Base-by-base conservation (phyloP, 1,140 invertebrate genomes). In the Sweltsa coloradensis region DNA sequence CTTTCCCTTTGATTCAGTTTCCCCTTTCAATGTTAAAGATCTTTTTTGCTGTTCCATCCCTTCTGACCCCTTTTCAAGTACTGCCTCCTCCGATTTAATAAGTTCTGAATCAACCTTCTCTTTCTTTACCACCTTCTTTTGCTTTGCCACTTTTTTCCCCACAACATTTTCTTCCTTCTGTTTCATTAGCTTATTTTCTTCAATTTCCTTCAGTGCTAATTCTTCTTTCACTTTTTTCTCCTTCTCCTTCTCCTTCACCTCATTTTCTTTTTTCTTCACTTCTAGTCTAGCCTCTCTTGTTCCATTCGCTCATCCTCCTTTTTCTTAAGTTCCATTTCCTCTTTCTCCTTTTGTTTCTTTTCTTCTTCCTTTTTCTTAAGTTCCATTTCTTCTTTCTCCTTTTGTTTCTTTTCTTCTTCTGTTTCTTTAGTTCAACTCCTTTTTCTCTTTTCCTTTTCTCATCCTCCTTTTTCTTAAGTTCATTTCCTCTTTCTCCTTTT, bases 401-500 rank as follows among this genome's bases (percentile, higher is more conserved):
- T n/a, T 48, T 48, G 37, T 42, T 18, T 50, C 40, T 27, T 34
- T 47, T 31, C 25, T 47, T 41, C 41, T 48, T 53, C 40, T 57
- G 25, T 41, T 24, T 23, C 44, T 34, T 11, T 42, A 54, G 13
- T 44, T 13, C 39, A 19, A 1, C 21, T 48, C 14, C 46, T 39
- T 31, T 34, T 34, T 34, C 43, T 29, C 18, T 52, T 16, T 41
- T 46, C 41, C 45, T 36, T 60, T 52, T 29, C 55, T 54, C 2
- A 54, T 57, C 22, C 54, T 44, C 34, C 37, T 51, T 41, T 45
- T 52, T 42, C 27, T 47, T 46, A 47, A 31, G 51, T 46, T 52
- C 54, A 43, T 44, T 26, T 27, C 50, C 50, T 44, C 47, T 43
- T 51, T 51, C 45, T 52, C 48, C 46, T 49, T 48, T 43, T 56